These are phyloP conservation scores for Tetragonula carbonaria DNA, from an alignment of 2,888 invertebrate genomes.

Conservation along the genomic window DNA sequence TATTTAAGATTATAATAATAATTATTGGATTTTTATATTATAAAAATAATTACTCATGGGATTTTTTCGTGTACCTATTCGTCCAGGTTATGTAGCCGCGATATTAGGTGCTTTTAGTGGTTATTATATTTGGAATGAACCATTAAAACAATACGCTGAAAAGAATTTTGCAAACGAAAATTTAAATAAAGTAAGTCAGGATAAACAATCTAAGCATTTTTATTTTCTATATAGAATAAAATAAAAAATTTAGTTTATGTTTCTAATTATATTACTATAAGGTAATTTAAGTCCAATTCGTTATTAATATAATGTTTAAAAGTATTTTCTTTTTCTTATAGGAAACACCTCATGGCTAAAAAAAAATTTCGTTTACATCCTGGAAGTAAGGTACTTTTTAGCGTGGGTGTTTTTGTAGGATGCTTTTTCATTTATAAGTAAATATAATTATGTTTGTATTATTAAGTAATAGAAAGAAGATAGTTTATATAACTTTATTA, in stretches of 20 bases:
- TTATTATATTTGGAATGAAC: constrained; percentile 30
- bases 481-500: neutral
- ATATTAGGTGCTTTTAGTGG: neutral
- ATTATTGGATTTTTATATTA: neutral
- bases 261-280: neutral
- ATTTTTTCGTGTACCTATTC: neutral
- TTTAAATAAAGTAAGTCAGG: constrained; percentile 5
- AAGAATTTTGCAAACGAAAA: neutral
- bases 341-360: neutral
- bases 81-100: neutral
- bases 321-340: neutral
- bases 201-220: neutral
- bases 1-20: neutral
- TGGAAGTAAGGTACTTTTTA: fast-evolving
- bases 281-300: neutral
- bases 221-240: neutral
- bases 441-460: neutral
- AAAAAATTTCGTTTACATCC: fast-evolving
- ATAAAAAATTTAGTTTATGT: neutral
- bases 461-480: neutral
- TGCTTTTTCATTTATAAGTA: neutral
- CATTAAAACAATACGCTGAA: constrained; percentile 22
- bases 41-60: constrained; percentile 2
- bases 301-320: neutral
- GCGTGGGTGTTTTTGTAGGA: fast-evolving